phyloP scores from a whole-genome alignment of 2,888 invertebrate species.

The Micoletzkya japonica region DNA sequence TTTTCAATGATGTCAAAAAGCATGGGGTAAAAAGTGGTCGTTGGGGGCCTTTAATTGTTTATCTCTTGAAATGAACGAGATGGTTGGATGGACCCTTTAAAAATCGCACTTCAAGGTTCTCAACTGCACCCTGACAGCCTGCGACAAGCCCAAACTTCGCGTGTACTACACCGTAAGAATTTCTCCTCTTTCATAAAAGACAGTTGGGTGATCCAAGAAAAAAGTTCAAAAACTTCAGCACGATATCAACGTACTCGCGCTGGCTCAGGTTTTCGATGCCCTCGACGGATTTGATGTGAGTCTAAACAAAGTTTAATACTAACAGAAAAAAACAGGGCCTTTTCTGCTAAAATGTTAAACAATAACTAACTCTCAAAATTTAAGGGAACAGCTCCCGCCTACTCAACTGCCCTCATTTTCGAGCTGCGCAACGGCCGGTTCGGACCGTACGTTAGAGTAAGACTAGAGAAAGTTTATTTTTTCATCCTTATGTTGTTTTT shows the following conservation, averaged over 20 bases:
- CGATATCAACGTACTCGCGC: conserved; percentile 14
- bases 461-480: neutral
- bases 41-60: no score
- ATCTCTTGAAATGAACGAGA: neutral
- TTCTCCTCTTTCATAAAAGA: no score
- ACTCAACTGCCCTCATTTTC: conserved; percentile 5
- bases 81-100: neutral
- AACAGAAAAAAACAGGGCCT: neutral
- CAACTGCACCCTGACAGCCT: conserved; percentile 1
- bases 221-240: no score
- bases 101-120: neutral
- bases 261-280: conserved; percentile 6
- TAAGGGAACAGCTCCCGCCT: conserved; percentile 16
- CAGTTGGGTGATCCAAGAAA: no score
- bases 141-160: conserved; percentile 11
- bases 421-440: conserved; percentile 13
- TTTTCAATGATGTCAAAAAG: neutral
- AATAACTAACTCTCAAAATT: no score
- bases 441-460: conserved; percentile 23
- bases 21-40: neutral
- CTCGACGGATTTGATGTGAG: neutral
- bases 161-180: conserved; percentile 8
- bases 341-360: neutral
- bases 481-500: neutral
- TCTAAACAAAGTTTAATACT: neutral